Conservation (phyloP, 2,888 invertebrate genomes). For the Scaeva pyrastri region DNA sequence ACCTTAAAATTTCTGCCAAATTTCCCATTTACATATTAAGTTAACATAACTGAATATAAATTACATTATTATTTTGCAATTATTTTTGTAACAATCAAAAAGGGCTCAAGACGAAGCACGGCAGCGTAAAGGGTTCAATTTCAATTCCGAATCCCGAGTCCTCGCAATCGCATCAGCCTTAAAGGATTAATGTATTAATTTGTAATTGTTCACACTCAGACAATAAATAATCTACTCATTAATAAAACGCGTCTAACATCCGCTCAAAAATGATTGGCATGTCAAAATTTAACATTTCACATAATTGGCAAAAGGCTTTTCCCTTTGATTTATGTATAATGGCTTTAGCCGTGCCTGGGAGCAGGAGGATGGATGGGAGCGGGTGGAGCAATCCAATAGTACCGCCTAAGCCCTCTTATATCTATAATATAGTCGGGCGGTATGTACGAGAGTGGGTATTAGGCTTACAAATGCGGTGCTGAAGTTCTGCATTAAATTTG, state of each 20-base stretch:
- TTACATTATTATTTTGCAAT: neutral
- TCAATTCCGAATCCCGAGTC: neutral
- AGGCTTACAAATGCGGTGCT: constrained; percentile 1
- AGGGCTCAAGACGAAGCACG: neutral
- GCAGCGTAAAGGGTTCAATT: neutral
- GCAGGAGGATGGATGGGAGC: neutral
- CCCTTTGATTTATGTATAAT: constrained; percentile 27
- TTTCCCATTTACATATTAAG: neutral
- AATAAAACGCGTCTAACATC: constrained; percentile 1
- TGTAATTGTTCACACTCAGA: neutral
- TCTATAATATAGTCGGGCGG: too few species aligned
- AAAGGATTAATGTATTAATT: constrained; percentile 9
- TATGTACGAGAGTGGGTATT: too few species aligned
- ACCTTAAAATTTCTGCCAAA: neutral
- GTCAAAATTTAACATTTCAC: constrained; percentile 17
- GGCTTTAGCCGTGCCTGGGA: neutral
- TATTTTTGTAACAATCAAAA: neutral
- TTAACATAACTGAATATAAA: constrained; percentile 4
- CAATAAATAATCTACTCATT: neutral
- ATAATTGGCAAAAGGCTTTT: constrained; percentile 29
- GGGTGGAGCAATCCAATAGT: too few species aligned
- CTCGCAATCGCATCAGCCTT: neutral
- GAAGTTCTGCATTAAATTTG: constrained; percentile 31
- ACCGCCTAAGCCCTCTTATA: too few species aligned
- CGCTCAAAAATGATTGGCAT: constrained; percentile 2